A percentile compares a stretch with the other conserved stretches of the same genome.
Evolutionary conservation across 2,113 vertebrate species (phyloP).

Genomic region (Potamarius usumacintae): DNA sequence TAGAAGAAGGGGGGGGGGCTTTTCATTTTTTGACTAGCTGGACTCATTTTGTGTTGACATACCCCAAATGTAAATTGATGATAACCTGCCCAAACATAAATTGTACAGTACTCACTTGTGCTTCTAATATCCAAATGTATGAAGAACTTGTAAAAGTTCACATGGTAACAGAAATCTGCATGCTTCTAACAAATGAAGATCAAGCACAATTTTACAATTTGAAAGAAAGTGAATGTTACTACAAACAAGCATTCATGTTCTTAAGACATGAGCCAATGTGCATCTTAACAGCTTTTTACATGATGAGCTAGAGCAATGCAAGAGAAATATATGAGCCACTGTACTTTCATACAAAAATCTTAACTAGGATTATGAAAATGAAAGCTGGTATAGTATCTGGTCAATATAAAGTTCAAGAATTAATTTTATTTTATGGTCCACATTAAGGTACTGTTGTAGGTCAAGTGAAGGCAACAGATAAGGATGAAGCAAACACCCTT

Average conservation of each 20-base stretch:
- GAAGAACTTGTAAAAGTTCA: neutral
- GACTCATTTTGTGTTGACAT: too few species aligned
- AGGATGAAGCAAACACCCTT: slow-evolving; percentile 71
- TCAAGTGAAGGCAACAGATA: slow-evolving; percentile 76
- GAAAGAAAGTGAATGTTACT: neutral
- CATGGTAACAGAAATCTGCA: neutral
- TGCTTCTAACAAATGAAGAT: neutral
- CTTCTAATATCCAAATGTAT: neutral
- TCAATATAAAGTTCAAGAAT: neutral
- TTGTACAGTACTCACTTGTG: too few species aligned
- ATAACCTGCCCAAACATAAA: too few species aligned
- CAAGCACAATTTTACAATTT: neutral
- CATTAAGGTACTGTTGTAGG: slow-evolving; percentile 74
- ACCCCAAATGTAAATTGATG: too few species aligned
- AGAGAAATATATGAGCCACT: neutral
- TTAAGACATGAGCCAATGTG: neutral
- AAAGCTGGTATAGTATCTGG: neutral
- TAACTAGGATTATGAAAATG: neutral
- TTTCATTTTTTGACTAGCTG: too few species aligned
- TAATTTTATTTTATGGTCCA: neutral
- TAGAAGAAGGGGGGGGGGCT: too few species aligned
- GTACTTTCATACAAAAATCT: neutral
- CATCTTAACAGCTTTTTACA: neutral
- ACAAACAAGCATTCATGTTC: neutral
- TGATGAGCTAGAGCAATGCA: neutral